Evolutionary conservation across 2,888 invertebrate genomes (phyloP), one percentile per base, ranked within the genome.

Genomic region (Papilio gigon): DNA sequence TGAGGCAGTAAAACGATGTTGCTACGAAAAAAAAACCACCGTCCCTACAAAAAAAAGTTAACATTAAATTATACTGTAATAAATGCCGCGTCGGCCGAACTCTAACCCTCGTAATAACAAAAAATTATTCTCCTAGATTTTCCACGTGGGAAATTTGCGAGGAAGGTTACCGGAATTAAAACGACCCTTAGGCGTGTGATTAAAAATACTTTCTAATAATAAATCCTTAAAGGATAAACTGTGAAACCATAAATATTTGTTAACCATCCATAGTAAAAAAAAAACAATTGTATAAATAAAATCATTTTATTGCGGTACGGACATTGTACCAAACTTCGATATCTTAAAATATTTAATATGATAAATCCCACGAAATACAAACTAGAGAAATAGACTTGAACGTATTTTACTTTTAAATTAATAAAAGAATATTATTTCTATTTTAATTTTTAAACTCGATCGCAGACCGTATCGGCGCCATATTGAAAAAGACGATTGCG

Each of bases 11-110:
- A 91, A 86, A 79, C 78, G 76, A 60, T 65, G 68, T 60, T 65
- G 44, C 83, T 74, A 82, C 79, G 81, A 81, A 81, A 80, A 87
- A 86, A 80, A 82, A 88, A 84, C 81, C 79, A 79, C 77, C 76
- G 75, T 78, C 82, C 81, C 81, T 77, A 84, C 82, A 83, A 83
- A 83, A 77, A n/a, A 88, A 87, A 84, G 80, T 85, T 84, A 87
- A 88, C 88, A 87, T 90, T 88, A 91, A 89, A 89, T 89, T 85
- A 90, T 86, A 77, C 77, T 75, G 88, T 90, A 90, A 90, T 90
- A 89, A 68, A 90, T 86, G 80, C 75, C 77, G 77, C 78, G 86
- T 81, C 80, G 82, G 85, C 85, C 86, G 87, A 88, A 89, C 89
- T n/a, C n/a, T n/a, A 89, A 89, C 86, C 88, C 80, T 74, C 80